Conservation (phyloP, 1,140 invertebrate species). For the Drosophila auraria region DNA sequence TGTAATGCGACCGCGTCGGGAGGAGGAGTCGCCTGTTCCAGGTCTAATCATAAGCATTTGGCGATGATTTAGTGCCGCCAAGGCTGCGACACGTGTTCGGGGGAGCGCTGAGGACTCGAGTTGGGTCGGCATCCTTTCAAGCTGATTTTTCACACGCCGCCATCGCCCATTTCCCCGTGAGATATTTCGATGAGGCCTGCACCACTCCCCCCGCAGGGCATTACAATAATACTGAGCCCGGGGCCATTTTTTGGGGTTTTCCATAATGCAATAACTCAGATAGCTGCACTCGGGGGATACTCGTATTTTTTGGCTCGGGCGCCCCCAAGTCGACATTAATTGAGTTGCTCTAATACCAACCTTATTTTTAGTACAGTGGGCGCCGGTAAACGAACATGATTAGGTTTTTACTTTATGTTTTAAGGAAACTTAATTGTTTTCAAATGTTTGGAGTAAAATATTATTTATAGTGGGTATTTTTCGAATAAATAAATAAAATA, state of each 20-base stretch:
- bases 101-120: slow-evolving; percentile 21
- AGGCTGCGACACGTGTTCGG: slow-evolving; percentile 66
- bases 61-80: slow-evolving; percentile 75
- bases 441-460: neutral
- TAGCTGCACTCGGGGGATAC: slow-evolving; percentile 27
- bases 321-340: slow-evolving; percentile 48
- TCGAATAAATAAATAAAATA: no score
- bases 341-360: slow-evolving; percentile 31
- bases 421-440: neutral
- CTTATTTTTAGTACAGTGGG: slow-evolving; percentile 32
- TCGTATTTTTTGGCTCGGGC: slow-evolving; percentile 29
- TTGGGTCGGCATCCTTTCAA: slow-evolving; percentile 73
- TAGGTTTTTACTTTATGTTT: neutral
- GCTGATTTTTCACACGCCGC: slow-evolving; percentile 79
- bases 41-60: slow-evolving; percentile 81
- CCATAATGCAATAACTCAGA: slow-evolving; percentile 44
- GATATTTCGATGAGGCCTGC: slow-evolving; percentile 46
- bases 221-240: slow-evolving; percentile 19
- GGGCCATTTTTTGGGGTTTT: slow-evolving; percentile 45
- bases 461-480: neutral
- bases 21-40: slow-evolving; percentile 25
- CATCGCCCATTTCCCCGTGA: slow-evolving; percentile 50
- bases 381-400: neutral
- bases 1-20: slow-evolving; percentile 63
- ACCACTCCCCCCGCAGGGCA: neutral